A percentile compares a stretch with the other conserved stretches of the same genome.
Conservation (phyloP, 2,888 invertebrate genomes). For the Tinea trinotella region DNA sequence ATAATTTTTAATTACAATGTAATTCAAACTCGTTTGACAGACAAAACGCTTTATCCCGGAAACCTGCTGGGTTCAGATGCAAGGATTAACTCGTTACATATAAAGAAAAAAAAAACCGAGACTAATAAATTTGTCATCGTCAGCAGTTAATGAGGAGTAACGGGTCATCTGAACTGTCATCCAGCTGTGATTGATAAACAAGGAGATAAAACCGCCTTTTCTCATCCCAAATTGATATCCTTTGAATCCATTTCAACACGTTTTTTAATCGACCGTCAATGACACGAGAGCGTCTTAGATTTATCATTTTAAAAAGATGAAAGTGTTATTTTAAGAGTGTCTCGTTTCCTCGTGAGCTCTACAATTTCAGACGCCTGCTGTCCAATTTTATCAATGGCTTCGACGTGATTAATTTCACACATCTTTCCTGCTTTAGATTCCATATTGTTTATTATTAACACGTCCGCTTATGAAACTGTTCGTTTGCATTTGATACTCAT, state of each 20-base stretch:
- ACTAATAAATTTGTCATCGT: slow-evolving; percentile 37
- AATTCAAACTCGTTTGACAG: slow-evolving; percentile 4
- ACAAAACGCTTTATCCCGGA: slow-evolving; percentile 12
- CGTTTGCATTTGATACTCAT: too few species aligned
- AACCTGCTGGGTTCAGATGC: slow-evolving; percentile 18
- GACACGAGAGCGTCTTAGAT: slow-evolving; percentile 23
- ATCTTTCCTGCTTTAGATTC: slow-evolving; percentile 13
- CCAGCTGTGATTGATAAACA: slow-evolving; percentile 21
- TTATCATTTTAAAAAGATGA: slow-evolving; percentile 52
- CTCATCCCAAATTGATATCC: slow-evolving; percentile 24
- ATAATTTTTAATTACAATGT: neutral
- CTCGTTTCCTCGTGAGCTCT: slow-evolving; percentile 9
- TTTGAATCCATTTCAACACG: slow-evolving; percentile 38
- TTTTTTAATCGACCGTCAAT: slow-evolving; percentile 28
- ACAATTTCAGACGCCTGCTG: slow-evolving; percentile 2
- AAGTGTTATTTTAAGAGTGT: slow-evolving; percentile 29
- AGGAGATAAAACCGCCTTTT: slow-evolving; percentile 18
- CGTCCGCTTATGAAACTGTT: neutral
- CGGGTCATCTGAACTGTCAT: slow-evolving; percentile 17
- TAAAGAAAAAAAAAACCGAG: slow-evolving; percentile 22
- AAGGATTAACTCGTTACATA: slow-evolving; percentile 22
- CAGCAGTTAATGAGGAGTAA: slow-evolving; percentile 23
- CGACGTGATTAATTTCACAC: slow-evolving; percentile 23
- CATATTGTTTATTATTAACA: slow-evolving; percentile 4
- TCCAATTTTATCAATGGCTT: slow-evolving; percentile 29